Conservation (phyloP, 2,888 invertebrate species). For the Orthosia gracilis region DNA sequence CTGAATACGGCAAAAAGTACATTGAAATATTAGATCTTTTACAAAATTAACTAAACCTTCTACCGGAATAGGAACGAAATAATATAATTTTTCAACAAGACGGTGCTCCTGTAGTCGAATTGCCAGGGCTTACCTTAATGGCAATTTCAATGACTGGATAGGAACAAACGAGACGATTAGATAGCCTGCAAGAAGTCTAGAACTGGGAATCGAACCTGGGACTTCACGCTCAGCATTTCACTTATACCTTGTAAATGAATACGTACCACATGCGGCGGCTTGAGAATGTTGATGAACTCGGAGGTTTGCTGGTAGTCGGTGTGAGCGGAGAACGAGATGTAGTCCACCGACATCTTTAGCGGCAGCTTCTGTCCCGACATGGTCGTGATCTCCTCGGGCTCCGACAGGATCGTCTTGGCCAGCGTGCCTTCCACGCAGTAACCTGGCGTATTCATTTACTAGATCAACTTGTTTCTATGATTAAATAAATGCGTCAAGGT, state of each 20-base stretch:
- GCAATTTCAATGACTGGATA: too few relatives aligned
- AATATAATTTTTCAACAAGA: too few relatives aligned
- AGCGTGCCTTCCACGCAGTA: conserved; percentile 98
- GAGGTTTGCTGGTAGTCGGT: conserved; percentile 99
- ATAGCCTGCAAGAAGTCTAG: too few relatives aligned
- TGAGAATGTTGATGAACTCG: conserved; percentile 98
- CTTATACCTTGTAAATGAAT: background rate
- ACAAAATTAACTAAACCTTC: too few relatives aligned
- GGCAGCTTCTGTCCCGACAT: conserved; percentile 99
- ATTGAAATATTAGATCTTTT: background rate
- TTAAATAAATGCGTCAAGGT: too few relatives aligned
- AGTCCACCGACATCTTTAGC: conserved; percentile 99
- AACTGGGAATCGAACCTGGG: too few relatives aligned
- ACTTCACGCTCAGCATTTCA: too few relatives aligned
- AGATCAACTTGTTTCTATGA: too few relatives aligned
- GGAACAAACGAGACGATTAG: too few relatives aligned
- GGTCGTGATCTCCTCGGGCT: conserved; percentile 99
- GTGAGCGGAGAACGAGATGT: conserved; percentile 99
- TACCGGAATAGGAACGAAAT: too few relatives aligned
- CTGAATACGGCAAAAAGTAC: background rate
- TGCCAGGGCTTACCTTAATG: too few relatives aligned
- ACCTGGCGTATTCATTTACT: conserved; percentile 79
- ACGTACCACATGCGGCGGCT: conserved; percentile 98
- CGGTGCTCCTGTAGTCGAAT: too few relatives aligned
- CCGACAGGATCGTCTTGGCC: conserved; percentile 98